Base-by-base conservation (phyloP, 37 sponge, comb jelly and placozoan species). In the Beroe ovata region DNA sequence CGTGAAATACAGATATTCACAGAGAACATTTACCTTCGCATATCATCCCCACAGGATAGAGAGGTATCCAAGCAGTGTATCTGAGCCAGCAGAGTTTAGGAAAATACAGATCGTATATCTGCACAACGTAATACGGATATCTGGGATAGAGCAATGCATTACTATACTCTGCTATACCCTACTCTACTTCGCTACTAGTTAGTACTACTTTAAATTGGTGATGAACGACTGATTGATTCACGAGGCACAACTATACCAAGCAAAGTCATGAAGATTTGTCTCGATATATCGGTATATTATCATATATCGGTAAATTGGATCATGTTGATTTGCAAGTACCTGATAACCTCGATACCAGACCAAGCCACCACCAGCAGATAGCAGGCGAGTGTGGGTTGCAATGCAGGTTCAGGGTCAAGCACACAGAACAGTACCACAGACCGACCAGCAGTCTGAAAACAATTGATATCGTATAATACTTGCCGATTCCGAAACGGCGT, bases 1-100 rank as follows among this genome's bases (percentile, higher is more conserved):
- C n/a, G n/a, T n/a, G n/a, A n/a, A n/a, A n/a, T n/a, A n/a, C n/a
- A n/a, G n/a, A n/a, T n/a, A n/a, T n/a, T n/a, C n/a, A n/a, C n/a
- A n/a, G n/a, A n/a, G n/a, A n/a, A n/a, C n/a, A n/a, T n/a, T 14
- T 58, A 94, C 96, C 93, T 94, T 96, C 97, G 89, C 89, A 91
- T 21, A 92, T 71, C 71, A 95, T 88, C 16, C 97, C 97, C 14
- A 93, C 0, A 8, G 97, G 97, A 64, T 96, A 96, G 58, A 96
- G 92, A 26, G 93, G 93, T 21, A 96, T 95, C 97, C 97, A 96
- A 0, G 90, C 94, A 21, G 92, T 92, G 92, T 96, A 96, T 8
- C 97, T 60, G 58, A 95, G 58, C 97, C 97, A 96, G 0, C 93
- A 93, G 58, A 96, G 71, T 18, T 69, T 25, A 0, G 90, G 64